phyloP scores from a whole-genome alignment of 2,113 vertebrate genomes.

The Ameiurus melas region DNA sequence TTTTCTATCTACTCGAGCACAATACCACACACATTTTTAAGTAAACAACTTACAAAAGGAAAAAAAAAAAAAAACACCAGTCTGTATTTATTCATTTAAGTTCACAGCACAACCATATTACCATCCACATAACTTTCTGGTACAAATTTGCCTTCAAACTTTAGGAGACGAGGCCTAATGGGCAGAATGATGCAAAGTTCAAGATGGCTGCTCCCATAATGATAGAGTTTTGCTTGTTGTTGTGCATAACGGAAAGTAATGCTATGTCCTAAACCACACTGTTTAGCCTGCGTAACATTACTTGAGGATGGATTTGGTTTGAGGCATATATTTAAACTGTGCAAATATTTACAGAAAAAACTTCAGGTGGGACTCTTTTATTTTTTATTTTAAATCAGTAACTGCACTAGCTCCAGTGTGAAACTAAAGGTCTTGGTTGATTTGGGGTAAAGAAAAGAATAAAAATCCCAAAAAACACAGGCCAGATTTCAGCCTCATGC shows the following conservation, averaged over 20 bases:
- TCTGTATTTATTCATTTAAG: not conserved
- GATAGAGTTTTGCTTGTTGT: not conserved
- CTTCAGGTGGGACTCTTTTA: not conserved
- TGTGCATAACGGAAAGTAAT: not conserved
- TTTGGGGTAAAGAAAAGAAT: not conserved
- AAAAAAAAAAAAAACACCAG: not conserved
- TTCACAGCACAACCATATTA: not conserved
- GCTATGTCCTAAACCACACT: not conserved
- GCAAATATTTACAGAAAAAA: not conserved
- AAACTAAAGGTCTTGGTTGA: not conserved
- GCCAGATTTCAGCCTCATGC: constrained; percentile 25
- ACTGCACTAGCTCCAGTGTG: not conserved
- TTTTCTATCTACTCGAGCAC: not conserved
- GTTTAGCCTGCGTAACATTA: not conserved
- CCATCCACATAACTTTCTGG: not conserved
- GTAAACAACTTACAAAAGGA: not conserved
- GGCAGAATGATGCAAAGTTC: not conserved
- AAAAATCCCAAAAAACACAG: not conserved
- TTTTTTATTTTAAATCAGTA: not conserved
- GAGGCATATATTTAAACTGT: not conserved
- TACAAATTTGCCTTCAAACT: not conserved
- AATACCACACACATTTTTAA: not conserved
- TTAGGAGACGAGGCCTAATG: not conserved
- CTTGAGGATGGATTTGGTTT: not conserved
- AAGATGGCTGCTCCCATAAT: not conserved